Percentiles rank a stretch among this genome's conserved stretches.
Evolutionary conservation across 2,888 invertebrate genomes (phyloP).

Genomic region (Spisula solida): DNA sequence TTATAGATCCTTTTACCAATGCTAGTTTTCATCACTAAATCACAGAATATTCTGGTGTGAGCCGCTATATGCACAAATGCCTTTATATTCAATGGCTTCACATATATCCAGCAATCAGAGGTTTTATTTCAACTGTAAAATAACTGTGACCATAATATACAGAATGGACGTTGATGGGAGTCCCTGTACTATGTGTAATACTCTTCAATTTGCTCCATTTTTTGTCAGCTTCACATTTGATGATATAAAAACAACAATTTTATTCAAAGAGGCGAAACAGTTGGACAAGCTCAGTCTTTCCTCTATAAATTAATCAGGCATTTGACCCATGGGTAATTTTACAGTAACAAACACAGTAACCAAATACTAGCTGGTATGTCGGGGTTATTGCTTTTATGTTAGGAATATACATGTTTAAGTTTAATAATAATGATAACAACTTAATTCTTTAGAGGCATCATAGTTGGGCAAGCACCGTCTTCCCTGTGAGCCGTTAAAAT

Average conservation of each 20-base stretch:
- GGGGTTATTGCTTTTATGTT: too few species aligned
- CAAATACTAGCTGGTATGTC: too few species aligned
- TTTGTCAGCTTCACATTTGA: neutral
- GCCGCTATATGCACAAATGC: constrained; percentile 16
- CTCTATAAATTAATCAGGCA: neutral
- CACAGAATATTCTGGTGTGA: constrained; percentile 13
- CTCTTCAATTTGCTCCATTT: neutral
- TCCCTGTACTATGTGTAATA: neutral
- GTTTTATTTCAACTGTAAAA: neutral
- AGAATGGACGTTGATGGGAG: neutral
- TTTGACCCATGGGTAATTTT: neutral
- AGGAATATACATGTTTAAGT: too few species aligned
- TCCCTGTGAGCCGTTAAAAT: neutral
- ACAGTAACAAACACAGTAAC: too few species aligned
- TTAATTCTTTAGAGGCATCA: too few species aligned
- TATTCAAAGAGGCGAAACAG: neutral
- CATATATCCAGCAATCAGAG: neutral
- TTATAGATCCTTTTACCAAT: neutral
- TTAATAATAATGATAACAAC: too few species aligned
- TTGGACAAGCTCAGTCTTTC: neutral
- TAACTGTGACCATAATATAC: neutral
- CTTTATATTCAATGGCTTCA: constrained; percentile 25
- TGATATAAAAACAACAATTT: too few species aligned
- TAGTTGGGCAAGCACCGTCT: too few species aligned
- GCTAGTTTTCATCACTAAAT: neutral